A percentile compares a stretch with the other conserved stretches of the same genome.
These are phyloP conservation scores for Diadegma fenestrale DNA, from an alignment of 2,888 invertebrate genomes.

Conservation along the genomic window DNA sequence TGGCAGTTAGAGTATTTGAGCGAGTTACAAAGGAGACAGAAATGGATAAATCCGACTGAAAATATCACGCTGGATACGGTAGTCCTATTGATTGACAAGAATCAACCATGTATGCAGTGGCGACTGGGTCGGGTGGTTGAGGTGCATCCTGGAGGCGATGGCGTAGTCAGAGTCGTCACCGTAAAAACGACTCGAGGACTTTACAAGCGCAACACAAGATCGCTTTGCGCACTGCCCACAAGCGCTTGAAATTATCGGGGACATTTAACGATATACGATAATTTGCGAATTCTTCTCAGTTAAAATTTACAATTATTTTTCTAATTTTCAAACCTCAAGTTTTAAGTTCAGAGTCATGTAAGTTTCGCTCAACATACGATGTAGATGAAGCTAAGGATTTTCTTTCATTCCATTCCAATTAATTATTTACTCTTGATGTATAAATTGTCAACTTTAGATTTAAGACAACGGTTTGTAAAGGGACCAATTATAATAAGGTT, in stretches of 20 bases:
- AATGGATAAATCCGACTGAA: no score
- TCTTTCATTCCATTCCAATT: not conserved
- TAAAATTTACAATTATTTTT: not conserved
- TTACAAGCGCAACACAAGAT: slow-evolving; percentile 64
- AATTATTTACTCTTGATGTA: no score
- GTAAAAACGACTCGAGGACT: slow-evolving; percentile 64
- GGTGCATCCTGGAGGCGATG: no score
- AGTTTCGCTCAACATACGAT: slow-evolving; percentile 3
- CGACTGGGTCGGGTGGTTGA: no score
- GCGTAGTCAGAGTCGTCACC: no score
- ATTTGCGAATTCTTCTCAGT: slow-evolving; percentile 10
- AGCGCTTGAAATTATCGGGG: not conserved
- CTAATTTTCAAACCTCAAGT: not conserved
- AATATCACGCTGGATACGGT: no score
- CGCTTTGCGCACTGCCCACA: slow-evolving; percentile 55
- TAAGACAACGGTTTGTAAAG: not conserved
- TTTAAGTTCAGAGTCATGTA: not conserved
- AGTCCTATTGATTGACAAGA: no score
- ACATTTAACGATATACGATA: not conserved
- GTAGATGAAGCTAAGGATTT: slow-evolving; percentile 6
- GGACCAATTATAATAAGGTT: not conserved
- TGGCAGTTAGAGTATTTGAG: no score
- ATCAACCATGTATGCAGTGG: no score
- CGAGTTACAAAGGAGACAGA: no score
- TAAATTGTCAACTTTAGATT: no score